Evolutionary conservation across 1,140 invertebrate species (phyloP), one percentile per base, ranked within the genome.

Genomic region (Centruroides sculpturatus): DNA sequence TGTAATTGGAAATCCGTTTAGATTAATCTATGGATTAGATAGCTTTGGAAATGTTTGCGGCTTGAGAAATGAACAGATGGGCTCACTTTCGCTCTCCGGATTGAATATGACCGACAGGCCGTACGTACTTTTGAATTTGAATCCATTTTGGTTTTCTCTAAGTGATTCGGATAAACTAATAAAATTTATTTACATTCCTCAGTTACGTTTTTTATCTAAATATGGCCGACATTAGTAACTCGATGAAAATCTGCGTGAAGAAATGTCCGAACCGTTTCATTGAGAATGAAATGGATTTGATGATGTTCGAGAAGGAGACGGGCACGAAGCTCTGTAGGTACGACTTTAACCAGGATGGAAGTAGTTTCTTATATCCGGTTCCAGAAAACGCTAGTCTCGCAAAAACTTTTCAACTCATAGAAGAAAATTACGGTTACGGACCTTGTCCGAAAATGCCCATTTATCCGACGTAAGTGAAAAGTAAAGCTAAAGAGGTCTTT

Each of bases 1-100:
- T 71, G 84, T 88, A 8, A 89, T 90, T 76, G 91, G 92, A 0
- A 89, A 90, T 76, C 89, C 90, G 4, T 73, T 85, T 66, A 79
- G 90, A 63, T 79, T 95, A 6, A 84, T 92, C 61, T 89, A 92
- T 79, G 92, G 92, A 53, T 92, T 89, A 75, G 92, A 97, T 72
- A 92, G 89, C 65, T 95, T 90, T 78, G 92, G 92, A n/a, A 95
- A 96, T 73, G 91, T 88, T 46, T 97, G 92, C 75, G 91, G 91
- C 35, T 83, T 86, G 53, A 82, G 84, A 66, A 82, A 82, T 63
- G 87, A 89, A 72, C 81, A 82, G 64, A 81, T 82, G 63, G 81
- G 81, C 41, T 82, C 83, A 67, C 79, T 86, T 66, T 80, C 84
- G 6, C 74, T 87, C 47, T 87, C 88, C 12, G 90, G 90, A 12